Conservation (phyloP, 2,113 vertebrate species). For the Colius striatus region DNA sequence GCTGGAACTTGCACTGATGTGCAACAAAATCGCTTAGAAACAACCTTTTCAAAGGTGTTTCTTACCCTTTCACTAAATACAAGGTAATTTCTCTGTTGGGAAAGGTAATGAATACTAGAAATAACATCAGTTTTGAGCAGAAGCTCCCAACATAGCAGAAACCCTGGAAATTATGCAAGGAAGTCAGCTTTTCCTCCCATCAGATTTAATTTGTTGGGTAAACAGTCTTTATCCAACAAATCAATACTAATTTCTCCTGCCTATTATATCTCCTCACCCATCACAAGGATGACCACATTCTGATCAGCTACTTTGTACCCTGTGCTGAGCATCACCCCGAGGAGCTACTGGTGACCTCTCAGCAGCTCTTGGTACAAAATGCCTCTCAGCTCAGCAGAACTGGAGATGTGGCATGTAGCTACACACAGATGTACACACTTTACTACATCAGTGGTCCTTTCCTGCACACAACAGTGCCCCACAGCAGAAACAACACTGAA, state of each 20-base stretch:
- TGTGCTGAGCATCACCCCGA: not conserved
- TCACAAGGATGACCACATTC: not conserved
- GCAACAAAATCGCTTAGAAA: constrained; percentile 9
- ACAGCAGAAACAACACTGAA: not conserved
- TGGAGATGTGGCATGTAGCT: accelerated
- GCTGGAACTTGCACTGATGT: not conserved
- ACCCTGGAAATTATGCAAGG: not conserved
- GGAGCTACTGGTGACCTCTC: not conserved
- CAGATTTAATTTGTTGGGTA: not conserved
- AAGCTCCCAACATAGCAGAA: not conserved
- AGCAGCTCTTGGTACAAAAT: not conserved
- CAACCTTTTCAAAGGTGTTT: constrained; percentile 21
- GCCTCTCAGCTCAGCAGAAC: not conserved
- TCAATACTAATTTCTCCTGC: not conserved
- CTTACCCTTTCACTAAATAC: constrained; percentile 27
- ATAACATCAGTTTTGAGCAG: not conserved
- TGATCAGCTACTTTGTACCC: not conserved
- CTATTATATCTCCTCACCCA: not conserved
- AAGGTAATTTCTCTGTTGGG: not conserved
- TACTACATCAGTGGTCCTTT: not conserved
- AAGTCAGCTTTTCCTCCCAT: not conserved
- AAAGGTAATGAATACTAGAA: not conserved
- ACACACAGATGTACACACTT: not conserved
- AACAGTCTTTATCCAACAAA: not conserved
- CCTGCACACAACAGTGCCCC: not conserved